A percentile compares a stretch with the other conserved stretches of the same genome.
Evolutionary conservation across 2,797 vertebrate genomes (phyloP).

Genomic region (Coregonus ussuriensis): DNA sequence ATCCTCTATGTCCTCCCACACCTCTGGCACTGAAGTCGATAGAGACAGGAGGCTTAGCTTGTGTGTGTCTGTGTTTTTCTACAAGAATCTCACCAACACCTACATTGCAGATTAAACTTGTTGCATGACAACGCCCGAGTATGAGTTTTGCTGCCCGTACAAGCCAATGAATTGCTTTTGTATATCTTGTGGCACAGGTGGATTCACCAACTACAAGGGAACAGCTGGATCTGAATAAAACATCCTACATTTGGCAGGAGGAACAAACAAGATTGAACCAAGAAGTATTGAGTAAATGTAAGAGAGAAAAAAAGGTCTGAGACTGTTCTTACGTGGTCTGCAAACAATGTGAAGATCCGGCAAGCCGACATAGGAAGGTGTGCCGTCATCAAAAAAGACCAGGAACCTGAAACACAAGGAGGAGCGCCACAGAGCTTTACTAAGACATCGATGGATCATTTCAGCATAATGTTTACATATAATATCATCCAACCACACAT

Average conservation of each 20-base stretch:
- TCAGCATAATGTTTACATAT: not conserved
- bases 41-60: not conserved
- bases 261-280: not conserved
- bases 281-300: not conserved
- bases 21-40: constrained; percentile 74
- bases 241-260: not conserved
- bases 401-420: constrained; percentile 79
- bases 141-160: too few relatives aligned
- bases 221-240: not conserved
- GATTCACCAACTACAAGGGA: not conserved
- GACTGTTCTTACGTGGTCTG: constrained; percentile 79
- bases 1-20: constrained; percentile 86
- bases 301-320: not conserved
- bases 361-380: constrained; percentile 79
- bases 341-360: constrained; percentile 81
- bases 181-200: constrained; percentile 1
- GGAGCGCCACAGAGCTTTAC: not conserved
- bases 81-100: not conserved
- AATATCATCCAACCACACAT: not conserved
- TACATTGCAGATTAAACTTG: too few relatives aligned
- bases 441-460: not conserved
- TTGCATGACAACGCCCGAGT: too few relatives aligned
- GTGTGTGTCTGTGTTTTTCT: not conserved
- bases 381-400: constrained; percentile 87
- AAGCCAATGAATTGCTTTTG: not conserved